These are phyloP conservation scores for Patagioenas fasciata DNA, from an alignment of 2,113 vertebrate genomes.

Conservation along the genomic window DNA sequence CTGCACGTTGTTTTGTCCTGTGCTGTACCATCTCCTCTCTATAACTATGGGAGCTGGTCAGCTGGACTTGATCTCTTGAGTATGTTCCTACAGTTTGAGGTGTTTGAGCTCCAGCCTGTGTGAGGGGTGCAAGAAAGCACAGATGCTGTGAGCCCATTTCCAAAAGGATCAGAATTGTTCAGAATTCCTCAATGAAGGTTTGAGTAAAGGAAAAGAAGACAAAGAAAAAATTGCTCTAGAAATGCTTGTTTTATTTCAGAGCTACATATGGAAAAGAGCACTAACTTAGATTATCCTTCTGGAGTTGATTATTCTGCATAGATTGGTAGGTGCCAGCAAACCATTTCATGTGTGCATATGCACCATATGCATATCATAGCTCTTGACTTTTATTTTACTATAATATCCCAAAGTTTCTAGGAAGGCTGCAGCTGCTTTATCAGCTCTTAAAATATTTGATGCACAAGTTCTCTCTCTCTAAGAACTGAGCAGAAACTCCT, in stretches of 20 bases:
- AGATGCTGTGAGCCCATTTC: neutral
- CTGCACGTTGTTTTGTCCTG: neutral
- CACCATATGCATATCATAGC: neutral
- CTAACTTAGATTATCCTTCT: neutral
- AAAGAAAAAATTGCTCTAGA: neutral
- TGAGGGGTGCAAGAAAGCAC: neutral
- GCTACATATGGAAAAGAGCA: neutral
- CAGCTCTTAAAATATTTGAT: neutral
- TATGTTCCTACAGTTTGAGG: neutral
- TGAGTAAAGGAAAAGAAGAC: neutral
- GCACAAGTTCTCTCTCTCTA: neutral
- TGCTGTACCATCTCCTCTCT: neutral
- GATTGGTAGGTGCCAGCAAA: neutral
- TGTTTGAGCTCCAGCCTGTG: neutral
- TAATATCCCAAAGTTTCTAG: neutral
- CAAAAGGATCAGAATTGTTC: neutral
- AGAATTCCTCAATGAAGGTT: neutral
- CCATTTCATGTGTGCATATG: neutral
- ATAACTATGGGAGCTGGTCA: neutral
- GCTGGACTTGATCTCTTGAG: neutral
- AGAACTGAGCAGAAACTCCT: conserved; percentile 16
- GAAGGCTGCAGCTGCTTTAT: conserved; percentile 8
- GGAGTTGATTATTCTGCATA: neutral
- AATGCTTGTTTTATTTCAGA: neutral
- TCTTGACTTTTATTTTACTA: neutral